These are phyloP conservation scores for Perognathus longimembris DNA, from an alignment of 2,113 vertebrate species.

Conservation along the genomic window DNA sequence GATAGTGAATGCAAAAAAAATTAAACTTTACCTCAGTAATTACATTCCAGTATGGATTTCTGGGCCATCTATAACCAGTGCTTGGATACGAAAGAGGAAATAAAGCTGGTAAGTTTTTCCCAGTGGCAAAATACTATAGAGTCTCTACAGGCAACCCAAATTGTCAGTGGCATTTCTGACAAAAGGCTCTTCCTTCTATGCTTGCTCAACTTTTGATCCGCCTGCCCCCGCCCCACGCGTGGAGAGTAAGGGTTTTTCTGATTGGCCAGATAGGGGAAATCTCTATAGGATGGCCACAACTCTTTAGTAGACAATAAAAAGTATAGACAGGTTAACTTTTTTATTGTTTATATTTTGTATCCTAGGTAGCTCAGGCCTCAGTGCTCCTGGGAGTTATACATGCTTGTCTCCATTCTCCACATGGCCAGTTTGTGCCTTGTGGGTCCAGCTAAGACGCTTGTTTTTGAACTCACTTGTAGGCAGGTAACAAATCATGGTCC, in stretches of 20 bases:
- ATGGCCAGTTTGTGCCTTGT: neutral
- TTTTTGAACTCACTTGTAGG: neutral
- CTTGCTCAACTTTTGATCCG: neutral
- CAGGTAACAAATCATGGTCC: neutral
- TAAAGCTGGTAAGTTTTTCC: neutral
- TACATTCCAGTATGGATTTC: constrained; percentile 27
- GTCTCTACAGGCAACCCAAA: neutral
- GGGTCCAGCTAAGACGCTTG: neutral
- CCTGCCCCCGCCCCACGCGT: too few relatives aligned
- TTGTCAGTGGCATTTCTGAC: neutral
- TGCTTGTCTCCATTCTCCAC: neutral
- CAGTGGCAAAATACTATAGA: neutral
- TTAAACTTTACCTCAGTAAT: constrained; percentile 41
- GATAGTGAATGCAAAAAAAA: constrained; percentile 48
- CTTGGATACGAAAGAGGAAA: neutral
- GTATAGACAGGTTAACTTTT: too few relatives aligned
- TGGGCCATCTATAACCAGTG: neutral
- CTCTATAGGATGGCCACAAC: neutral
- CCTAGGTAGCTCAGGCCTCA: neutral
- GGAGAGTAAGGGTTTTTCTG: neutral
- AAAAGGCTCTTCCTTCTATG: neutral
- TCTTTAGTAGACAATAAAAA: neutral
- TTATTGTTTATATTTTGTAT: neutral
- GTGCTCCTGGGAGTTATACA: neutral
- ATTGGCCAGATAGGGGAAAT: neutral